Percentiles rank a stretch among this genome's conserved stretches.
Evolutionary conservation across 2,113 vertebrate genomes (phyloP).

Genomic region (Colaptes auratus): DNA sequence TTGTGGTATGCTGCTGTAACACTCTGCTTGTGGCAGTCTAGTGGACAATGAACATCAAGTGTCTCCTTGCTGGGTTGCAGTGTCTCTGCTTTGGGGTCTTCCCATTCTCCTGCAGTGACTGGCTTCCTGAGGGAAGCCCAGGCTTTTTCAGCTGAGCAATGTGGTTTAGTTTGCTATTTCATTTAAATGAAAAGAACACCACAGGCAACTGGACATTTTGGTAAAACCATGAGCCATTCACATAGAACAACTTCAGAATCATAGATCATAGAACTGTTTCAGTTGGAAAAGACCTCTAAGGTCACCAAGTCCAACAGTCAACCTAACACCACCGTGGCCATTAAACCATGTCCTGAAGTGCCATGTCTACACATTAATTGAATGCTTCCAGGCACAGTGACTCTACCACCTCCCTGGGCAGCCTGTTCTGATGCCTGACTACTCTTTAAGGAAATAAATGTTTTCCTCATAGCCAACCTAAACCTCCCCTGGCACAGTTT

Average conservation of each 20-base stretch:
- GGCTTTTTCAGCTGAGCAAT: background rate
- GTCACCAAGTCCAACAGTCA: no score
- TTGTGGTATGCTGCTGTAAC: background rate
- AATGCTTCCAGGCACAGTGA: no score
- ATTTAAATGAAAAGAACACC: background rate
- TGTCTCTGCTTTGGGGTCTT: background rate
- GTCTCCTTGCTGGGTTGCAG: background rate
- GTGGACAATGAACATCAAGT: background rate
- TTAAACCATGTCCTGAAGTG: no score
- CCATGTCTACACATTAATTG: no score
- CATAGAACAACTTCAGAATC: background rate
- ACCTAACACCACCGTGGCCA: no score
- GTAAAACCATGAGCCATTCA: background rate
- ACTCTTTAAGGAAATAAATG: no score
- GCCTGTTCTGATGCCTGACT: no score
- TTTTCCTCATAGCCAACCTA: no score
- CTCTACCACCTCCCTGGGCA: no score
- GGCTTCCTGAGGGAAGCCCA: background rate
- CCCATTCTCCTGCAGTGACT: background rate
- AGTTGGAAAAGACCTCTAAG: no score
- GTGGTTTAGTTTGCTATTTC: background rate
- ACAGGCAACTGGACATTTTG: background rate
- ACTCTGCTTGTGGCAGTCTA: accelerated
- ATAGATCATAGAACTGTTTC: no score
- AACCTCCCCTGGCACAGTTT: no score